Conservation (phyloP, 2,888 invertebrate species). For the Hipparchia semele region DNA sequence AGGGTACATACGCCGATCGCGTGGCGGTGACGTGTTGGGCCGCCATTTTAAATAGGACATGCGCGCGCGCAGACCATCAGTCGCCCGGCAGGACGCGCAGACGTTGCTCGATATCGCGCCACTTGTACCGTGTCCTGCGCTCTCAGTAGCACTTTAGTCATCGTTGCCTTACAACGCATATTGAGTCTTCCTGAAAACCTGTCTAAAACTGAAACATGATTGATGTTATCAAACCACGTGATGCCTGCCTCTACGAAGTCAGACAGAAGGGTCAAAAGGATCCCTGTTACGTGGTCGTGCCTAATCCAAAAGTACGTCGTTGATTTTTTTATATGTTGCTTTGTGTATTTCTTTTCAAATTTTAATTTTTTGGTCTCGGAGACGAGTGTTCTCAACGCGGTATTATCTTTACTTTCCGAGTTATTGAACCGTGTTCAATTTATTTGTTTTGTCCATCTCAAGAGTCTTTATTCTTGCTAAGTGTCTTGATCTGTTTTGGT, state of each 20-base stretch:
- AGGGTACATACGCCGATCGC: slow-evolving; percentile 74
- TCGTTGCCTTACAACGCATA: slow-evolving; percentile 53
- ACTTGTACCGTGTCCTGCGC: slow-evolving; percentile 29
- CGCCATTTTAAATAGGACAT: slow-evolving; percentile 79
- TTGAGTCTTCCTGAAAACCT: slow-evolving; percentile 57
- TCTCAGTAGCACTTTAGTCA: slow-evolving; percentile 57
- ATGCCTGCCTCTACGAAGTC: slow-evolving; percentile 86
- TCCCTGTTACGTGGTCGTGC: slow-evolving; percentile 87
- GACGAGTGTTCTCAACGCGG: slow-evolving; percentile 17
- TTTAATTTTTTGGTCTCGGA: slow-evolving; percentile 11
- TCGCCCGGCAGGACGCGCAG: slow-evolving; percentile 77
- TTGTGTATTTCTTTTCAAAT: slow-evolving; percentile 28
- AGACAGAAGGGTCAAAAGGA: slow-evolving; percentile 85
- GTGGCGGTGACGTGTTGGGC: slow-evolving; percentile 76
- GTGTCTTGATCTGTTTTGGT: background rate
- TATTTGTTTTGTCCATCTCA: background rate
- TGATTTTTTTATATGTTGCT: slow-evolving; percentile 34
- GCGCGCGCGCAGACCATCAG: slow-evolving; percentile 85
- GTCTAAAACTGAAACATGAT: slow-evolving; percentile 64
- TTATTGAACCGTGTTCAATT: background rate
- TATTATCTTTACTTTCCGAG: background rate
- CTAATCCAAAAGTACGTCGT: slow-evolving; percentile 85
- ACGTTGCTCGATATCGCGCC: slow-evolving; percentile 50
- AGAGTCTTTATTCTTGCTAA: background rate
- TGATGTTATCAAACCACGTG: slow-evolving; percentile 72